Percentiles rank a stretch among this genome's conserved stretches.
phyloP scores from a whole-genome alignment of 2,113 vertebrate genomes.

The Malaclemys terrapin region DNA sequence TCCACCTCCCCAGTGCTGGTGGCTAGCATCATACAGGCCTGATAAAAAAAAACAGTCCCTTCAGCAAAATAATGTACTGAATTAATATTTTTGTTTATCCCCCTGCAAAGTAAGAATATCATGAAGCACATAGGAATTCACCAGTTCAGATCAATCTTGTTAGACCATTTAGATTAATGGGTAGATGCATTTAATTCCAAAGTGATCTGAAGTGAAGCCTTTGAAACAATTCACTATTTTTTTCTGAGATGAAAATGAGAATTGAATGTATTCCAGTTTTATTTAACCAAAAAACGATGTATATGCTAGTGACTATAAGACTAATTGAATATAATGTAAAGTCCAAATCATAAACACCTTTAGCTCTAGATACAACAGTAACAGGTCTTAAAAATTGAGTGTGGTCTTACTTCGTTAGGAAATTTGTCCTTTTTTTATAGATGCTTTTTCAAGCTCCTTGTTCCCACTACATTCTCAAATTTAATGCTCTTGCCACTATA shows the following conservation, averaged over 20 bases:
- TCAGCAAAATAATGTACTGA: slow-evolving; percentile 87
- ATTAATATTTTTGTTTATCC: slow-evolving; percentile 79
- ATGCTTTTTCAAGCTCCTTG: slow-evolving; percentile 63
- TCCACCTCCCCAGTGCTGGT: slow-evolving; percentile 79
- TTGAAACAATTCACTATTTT: background rate
- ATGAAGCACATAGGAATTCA: background rate
- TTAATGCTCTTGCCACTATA: slow-evolving; percentile 82
- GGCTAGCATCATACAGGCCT: slow-evolving; percentile 84
- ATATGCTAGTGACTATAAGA: background rate
- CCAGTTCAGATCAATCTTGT: slow-evolving; percentile 1
- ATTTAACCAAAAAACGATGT: background rate
- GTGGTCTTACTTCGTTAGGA: slow-evolving; percentile 53
- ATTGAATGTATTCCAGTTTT: background rate
- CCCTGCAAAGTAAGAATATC: slow-evolving; percentile 9
- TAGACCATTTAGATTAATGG: background rate
- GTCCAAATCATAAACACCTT: slow-evolving; percentile 24
- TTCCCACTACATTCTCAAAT: slow-evolving; percentile 79
- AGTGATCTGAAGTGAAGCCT: background rate
- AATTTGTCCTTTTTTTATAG: slow-evolving; percentile 80
- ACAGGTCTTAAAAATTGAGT: slow-evolving; percentile 62
- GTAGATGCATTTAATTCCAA: background rate
- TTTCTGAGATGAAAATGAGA: slow-evolving; percentile 12
- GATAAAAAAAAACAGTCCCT: slow-evolving; percentile 84
- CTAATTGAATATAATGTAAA: background rate
- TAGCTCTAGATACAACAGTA: slow-evolving; percentile 27